A percentile compares a stretch with the other conserved stretches of the same genome.
These are phyloP conservation scores for Telenomus remus DNA, from an alignment of 1,140 invertebrate genomes.

Conservation along the genomic window DNA sequence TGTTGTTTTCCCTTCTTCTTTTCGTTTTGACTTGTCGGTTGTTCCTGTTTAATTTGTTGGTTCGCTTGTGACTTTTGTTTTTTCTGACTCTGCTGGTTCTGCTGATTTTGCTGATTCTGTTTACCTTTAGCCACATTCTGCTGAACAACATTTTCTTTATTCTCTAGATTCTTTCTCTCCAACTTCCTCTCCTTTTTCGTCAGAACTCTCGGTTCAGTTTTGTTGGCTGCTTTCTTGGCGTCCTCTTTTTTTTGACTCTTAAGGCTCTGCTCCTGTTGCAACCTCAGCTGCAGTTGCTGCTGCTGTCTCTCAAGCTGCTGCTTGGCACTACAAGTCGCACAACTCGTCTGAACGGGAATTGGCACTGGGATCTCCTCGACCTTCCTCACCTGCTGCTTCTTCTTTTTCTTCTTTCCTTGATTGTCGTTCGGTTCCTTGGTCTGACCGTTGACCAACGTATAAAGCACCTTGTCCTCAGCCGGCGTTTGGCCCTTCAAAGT, in stretches of 20 bases:
- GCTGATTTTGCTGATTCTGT: conserved; percentile 45
- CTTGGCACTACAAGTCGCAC: conserved; percentile 48
- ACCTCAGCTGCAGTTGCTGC: conserved; percentile 2
- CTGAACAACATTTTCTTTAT: conserved; percentile 67
- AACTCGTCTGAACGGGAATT: conserved; percentile 39
- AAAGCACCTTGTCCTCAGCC: conserved; percentile 83
- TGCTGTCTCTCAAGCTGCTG: conserved; percentile 37
- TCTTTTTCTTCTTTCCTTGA: conserved; percentile 73
- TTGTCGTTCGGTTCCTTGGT: conserved; percentile 72
- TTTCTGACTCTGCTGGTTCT: conserved; percentile 48
- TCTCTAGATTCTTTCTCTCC: conserved; percentile 69
- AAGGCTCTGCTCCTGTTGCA: neutral
- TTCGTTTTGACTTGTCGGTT: conserved; percentile 53
- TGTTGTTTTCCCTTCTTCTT: conserved; percentile 49
- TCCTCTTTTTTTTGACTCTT: conserved; percentile 39
- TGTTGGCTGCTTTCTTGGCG: conserved; percentile 53
- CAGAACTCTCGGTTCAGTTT: conserved; percentile 54
- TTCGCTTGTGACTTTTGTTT: conserved; percentile 64
- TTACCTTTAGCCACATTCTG: conserved; percentile 38
- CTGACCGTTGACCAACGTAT: conserved; percentile 84
- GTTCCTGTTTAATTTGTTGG: conserved; percentile 54
- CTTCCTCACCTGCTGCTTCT: conserved; percentile 63
- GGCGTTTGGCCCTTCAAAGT: conserved; percentile 84
- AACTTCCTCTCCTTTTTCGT: conserved; percentile 65
- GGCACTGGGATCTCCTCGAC: conserved; percentile 26